Conservation (phyloP, 2,888 invertebrate genomes). For the Caenorhabditis sp. region DNA sequence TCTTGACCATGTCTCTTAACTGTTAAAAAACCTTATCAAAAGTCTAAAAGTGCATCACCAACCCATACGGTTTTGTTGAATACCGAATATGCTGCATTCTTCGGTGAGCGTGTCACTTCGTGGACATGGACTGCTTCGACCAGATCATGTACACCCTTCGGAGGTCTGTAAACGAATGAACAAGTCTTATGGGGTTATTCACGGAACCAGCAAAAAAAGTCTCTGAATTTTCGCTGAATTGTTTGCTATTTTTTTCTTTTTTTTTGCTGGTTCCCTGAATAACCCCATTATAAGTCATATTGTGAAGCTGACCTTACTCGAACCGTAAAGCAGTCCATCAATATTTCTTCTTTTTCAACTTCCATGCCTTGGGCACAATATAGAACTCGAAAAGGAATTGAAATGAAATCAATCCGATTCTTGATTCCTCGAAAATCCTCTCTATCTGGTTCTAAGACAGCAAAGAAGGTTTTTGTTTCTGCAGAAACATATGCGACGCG, state of each 20-base stretch:
- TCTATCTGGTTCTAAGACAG: background rate
- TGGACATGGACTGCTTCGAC: slow-evolving; percentile 10
- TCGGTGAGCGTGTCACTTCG: background rate
- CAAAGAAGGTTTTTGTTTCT: slow-evolving; percentile 28
- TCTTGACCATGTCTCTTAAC: slow-evolving; percentile 19
- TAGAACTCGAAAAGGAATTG: slow-evolving; percentile 37
- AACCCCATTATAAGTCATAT: background rate
- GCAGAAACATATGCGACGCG: slow-evolving; percentile 32
- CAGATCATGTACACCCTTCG: background rate
- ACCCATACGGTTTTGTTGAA: slow-evolving; percentile 32
- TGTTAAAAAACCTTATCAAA: background rate
- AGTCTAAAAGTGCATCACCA: background rate
- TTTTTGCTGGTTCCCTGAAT: too few relatives aligned
- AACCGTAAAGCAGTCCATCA: slow-evolving; percentile 13
- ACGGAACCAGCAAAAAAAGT: too few relatives aligned
- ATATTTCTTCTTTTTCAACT: slow-evolving; percentile 1
- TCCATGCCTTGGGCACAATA: slow-evolving; percentile 5
- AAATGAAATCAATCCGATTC: slow-evolving; percentile 22
- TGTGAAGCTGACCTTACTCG: slow-evolving; percentile 5
- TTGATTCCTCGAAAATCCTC: background rate
- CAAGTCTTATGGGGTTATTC: too few relatives aligned
- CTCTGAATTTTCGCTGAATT: too few relatives aligned
- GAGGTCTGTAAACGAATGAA: slow-evolving; percentile 26
- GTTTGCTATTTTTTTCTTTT: too few relatives aligned
- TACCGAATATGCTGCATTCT: slow-evolving; percentile 3